Base-by-base conservation (phyloP, 2,888 invertebrate species). In the Dorcus parallelipipedus region DNA sequence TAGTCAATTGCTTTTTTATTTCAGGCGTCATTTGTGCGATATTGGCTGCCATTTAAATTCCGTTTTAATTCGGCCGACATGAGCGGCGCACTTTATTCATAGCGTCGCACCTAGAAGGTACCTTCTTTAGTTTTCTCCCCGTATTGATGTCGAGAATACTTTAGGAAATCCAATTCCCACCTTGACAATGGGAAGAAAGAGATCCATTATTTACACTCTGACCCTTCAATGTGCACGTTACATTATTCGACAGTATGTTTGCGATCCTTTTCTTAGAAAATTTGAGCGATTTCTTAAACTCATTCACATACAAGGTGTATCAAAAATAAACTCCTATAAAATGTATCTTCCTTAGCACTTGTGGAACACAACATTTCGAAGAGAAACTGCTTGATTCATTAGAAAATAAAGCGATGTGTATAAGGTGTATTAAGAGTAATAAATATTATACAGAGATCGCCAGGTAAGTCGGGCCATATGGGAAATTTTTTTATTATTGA, bases 141-240 rank as follows among this genome's bases (percentile, higher is more conserved):
- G 17, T 45, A 45, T 45, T 45, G 45, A 45, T 45, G 45, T 51
- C 38, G 62, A 58, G 64, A 64, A 65, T 64, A 62, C 67, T 63
- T 65, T 66, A 68, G 65, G 66, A 73, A 74, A 74, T 74, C 71
- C 74, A 74, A 74, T 74, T 74, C 72, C 69, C 69, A 71, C 71
- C 71, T 72, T 72, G 69, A 74, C 73, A 74, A 74, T 74, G 67
- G 72, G 62, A 70, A 69, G 71, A 70, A 73, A 70, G 70, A 73
- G 71, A 73, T 72, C 72, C 73, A 72, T 74, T 74, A 74, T 74
- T 74, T 74, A 74, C 74, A 33, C 71, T 64, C 68, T 66, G 69
- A 71, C 70, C 71, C 71, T 69, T 68, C 52, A 23, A 41, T 43
- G 42, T 52, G 23, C 23, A 20, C 20, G 17, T 45, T 45, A 45